Evolutionary conservation across 2,888 invertebrate species (phyloP), one percentile per base, ranked within the genome.

Genomic region (Drosophila paranaensis): DNA sequence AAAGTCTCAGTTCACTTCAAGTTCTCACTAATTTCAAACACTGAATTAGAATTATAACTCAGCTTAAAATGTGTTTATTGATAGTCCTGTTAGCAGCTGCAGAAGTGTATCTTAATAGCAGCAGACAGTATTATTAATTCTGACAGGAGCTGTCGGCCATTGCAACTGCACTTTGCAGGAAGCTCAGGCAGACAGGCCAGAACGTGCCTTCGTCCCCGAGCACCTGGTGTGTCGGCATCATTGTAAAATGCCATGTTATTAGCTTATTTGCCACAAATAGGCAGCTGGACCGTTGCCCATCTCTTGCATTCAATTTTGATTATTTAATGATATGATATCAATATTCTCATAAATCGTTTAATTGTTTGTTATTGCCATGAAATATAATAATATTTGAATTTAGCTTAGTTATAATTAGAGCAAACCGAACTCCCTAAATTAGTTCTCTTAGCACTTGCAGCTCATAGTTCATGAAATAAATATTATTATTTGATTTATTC

Each of bases 301-400:
- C 14, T 30, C 14, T 10, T 10, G 33, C 2, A 33, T 33, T 33
- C 33, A 33, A 33, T 33, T 33, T 33, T 48, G 35, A 61, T 71
- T 48, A 46, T 55, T 55, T 66, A 72, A 57, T 63, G 50, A 53
- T 60, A 55, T 48, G 11, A 33, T 50, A 69, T 62, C 50, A 57
- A 42, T 43, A 39, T 53, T 60, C 37, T 45, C 50, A 56, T 68
- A 60, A 64, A 61, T 58, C 27, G n/a, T 53, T 40, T 30, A 43
- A 69, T 77, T 51, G 42, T 20, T 27, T 27, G 35, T 25, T 27
- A 42, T 25, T 43, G 27, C 27, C 6, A 27, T 27, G 27, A 27
- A 27, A 27, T 27, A 27, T 27, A 3, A 27, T 27, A 27, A 27
- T 2, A 27, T 27, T 27, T 3, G 3, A 48, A 20, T 20, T 30